These are phyloP conservation scores for Hyaena hyaena DNA, from an alignment of 2,113 vertebrate genomes.

Conservation along the genomic window DNA sequence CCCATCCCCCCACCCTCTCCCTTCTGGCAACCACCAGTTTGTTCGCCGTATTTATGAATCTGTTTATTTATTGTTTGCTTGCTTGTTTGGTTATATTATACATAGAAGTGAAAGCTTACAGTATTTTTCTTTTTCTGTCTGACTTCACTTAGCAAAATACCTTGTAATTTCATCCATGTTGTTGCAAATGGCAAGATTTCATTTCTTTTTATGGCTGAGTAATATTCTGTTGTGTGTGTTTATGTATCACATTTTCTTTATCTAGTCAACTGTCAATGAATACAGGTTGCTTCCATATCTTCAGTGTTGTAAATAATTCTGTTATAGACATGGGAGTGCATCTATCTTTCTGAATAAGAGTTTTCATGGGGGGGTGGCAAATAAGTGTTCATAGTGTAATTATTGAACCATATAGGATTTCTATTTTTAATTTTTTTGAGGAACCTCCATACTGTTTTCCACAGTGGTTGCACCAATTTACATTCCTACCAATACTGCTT, in stretches of 20 bases:
- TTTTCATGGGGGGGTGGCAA: background rate
- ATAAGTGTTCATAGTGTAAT: background rate
- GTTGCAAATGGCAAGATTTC: background rate
- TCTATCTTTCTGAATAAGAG: background rate
- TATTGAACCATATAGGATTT: background rate
- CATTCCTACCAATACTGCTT: background rate
- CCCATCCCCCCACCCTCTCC: background rate
- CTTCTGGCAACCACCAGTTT: background rate
- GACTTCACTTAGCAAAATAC: background rate
- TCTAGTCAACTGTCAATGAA: background rate
- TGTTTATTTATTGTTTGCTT: background rate
- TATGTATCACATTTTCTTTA: background rate
- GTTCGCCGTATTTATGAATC: background rate
- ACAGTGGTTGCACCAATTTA: background rate
- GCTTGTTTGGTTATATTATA: background rate
- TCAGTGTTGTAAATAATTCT: background rate
- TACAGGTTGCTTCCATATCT: background rate
- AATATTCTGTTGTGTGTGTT: background rate
- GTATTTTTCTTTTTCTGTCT: background rate
- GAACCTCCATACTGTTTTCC: background rate
- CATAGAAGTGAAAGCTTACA: background rate
- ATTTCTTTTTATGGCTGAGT: background rate
- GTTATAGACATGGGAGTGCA: background rate
- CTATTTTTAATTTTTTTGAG: background rate
- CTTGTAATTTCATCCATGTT: background rate